phyloP scores from a whole-genome alignment of 2,797 vertebrate genomes.

The Acanthornis magna region DNA sequence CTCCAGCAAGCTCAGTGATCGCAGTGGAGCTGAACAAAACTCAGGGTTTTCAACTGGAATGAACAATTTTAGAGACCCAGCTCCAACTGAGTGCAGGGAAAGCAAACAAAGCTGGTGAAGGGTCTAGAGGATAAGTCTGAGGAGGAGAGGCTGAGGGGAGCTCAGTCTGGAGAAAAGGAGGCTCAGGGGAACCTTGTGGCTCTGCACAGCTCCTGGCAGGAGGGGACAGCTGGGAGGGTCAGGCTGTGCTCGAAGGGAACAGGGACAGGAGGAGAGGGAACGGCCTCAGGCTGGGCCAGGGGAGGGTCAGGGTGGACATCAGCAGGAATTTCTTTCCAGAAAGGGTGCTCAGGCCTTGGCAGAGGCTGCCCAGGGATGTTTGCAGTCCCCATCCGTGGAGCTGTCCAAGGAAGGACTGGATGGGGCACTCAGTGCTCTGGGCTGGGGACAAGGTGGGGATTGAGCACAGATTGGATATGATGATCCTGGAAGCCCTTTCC shows the following conservation, averaged over 20 bases:
- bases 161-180: not conserved
- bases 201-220: not conserved
- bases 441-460: rapidly evolving
- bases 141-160: not conserved
- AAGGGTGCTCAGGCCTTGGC: rapidly evolving
- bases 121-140: not conserved
- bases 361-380: not conserved
- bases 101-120: not conserved
- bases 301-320: rapidly evolving
- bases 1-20: not conserved
- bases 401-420: rapidly evolving
- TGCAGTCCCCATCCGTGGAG: not conserved
- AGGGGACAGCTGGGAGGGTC: not conserved
- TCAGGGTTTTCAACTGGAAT: not conserved
- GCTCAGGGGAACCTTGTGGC: not conserved
- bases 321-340: not conserved
- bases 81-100: not conserved
- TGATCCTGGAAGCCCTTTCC: not conserved
- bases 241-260: not conserved
- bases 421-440: not conserved
- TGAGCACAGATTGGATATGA: rapidly evolving
- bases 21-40: not conserved
- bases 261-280: not conserved
- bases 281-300: rapidly evolving
- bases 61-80: not conserved